Evolutionary conservation across 2,888 invertebrate genomes (phyloP), one percentile per base, ranked within the genome.

Genomic region (Sylvicola fuscatus): DNA sequence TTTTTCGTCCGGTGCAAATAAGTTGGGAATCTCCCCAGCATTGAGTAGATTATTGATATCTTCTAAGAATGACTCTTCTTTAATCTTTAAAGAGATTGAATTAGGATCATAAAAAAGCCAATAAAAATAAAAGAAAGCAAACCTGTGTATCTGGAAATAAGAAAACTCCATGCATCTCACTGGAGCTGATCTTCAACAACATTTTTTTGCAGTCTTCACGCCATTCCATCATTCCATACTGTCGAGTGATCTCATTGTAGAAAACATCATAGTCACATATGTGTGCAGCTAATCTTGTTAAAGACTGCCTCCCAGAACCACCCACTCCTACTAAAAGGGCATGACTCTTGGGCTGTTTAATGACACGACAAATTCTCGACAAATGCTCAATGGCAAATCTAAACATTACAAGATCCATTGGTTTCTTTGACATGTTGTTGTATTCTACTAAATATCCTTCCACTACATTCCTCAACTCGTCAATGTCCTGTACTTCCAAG

Each of bases 371-470:
- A 45, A 93, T 78, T 45, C 84, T 73, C 2, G 90, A 89, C 47
- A 93, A 68, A 62, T 93, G 93, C 61, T 93, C 92, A 44, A 93
- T 72, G 1, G 90, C 92, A 58, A 89, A 95, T 52, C 90, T 86
- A 57, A 87, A 87, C 27, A 93, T 61, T 3, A 93, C 92, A 37
- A 93, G 66, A 56, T 89, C 82, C 93, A 93, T 93, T 0, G 92
- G 92, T 50, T 90, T 92, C 56, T 89, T 93, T 8, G 84, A 81
- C 83, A 93, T 86, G 44, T 86, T 83, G 54, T 93, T 93, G 52
- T 77, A 92, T 52, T 93, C 93, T 1, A 75, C 74, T 11, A 93
- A 63, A 58, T 83, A 90, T 0, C 77, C 77, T 46, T 93, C 90
- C 1, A 89, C 87, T 5, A 89, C 82, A 1, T 68, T 61, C 38